Percentiles rank a stretch among this genome's conserved stretches.
These are phyloP conservation scores for Allolobophora icterica DNA, from an alignment of 2,888 invertebrate genomes.

Conservation along the genomic window DNA sequence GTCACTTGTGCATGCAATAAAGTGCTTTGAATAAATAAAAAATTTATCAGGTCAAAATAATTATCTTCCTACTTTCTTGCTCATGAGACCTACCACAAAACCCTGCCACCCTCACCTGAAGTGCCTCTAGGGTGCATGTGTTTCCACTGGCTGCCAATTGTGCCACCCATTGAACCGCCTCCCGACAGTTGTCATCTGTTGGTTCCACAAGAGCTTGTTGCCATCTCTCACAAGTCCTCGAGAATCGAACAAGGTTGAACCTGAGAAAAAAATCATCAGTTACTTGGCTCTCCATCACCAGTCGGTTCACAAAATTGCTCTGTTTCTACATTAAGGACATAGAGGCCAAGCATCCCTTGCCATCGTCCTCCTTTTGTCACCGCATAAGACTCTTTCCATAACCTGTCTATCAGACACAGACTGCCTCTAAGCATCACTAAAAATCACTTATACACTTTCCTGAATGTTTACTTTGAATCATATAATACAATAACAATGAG, in stretches of 20 bases:
- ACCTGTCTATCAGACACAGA: background rate
- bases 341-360: background rate
- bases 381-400: background rate
- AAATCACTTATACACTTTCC: background rate
- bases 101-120: constrained; percentile 54
- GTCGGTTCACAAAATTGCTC: constrained; percentile 6
- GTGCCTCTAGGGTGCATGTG: constrained; percentile 65
- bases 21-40: background rate
- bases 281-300: background rate
- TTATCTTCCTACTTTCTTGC: background rate
- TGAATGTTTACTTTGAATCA: background rate
- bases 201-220: constrained; percentile 55
- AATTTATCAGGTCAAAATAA: background rate
- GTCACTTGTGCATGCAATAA: no score
- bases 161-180: constrained; percentile 63
- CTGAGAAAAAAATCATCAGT: constrained; percentile 49
- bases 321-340: background rate
- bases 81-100: background rate
- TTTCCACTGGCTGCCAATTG: constrained; percentile 62
- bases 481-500: background rate
- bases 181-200: constrained; percentile 63
- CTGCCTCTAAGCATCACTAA: background rate
- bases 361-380: background rate
- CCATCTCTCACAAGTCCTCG: constrained; percentile 61
- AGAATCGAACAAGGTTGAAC: constrained; percentile 64